Percentiles rank a stretch among this genome's conserved stretches.
phyloP scores from a whole-genome alignment of 2,888 invertebrate species.

The Neocrepidodera transversa region DNA sequence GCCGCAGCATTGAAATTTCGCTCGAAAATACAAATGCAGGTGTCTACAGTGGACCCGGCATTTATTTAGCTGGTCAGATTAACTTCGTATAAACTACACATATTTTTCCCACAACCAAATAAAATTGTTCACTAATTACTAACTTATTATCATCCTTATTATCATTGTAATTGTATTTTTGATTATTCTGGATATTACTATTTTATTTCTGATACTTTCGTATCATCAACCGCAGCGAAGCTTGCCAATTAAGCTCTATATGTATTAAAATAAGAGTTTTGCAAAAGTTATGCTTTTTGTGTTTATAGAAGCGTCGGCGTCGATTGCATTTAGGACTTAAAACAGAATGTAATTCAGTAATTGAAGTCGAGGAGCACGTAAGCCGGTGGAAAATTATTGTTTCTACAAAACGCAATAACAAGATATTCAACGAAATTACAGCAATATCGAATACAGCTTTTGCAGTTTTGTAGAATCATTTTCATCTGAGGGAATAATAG shows the following conservation, averaged over 20 bases:
- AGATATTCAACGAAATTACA: constrained; percentile 31
- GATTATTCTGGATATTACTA: no score
- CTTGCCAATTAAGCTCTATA: not conserved
- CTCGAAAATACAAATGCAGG: no score
- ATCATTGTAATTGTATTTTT: no score
- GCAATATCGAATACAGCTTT: not conserved
- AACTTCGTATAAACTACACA: no score
- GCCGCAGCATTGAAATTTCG: no score
- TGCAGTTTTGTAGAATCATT: constrained; percentile 3
- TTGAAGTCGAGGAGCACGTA: constrained; percentile 31
- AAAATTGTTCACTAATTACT: no score
- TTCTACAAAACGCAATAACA: constrained; percentile 37
- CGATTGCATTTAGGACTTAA: constrained; percentile 20
- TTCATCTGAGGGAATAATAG: not conserved
- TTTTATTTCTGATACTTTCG: no score
- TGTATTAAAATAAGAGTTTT: not conserved
- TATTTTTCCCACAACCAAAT: no score
- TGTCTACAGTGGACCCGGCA: no score
- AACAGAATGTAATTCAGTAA: constrained; percentile 33
- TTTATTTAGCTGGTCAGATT: no score
- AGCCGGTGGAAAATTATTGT: constrained; percentile 32
- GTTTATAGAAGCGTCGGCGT: constrained; percentile 1
- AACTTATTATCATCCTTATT: no score
- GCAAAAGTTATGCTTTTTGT: not conserved
- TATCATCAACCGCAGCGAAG: no score